Evolutionary conservation across 2,888 invertebrate species (phyloP), one percentile per base, ranked within the genome.

Genomic region (Drosophila fulvimacula): DNA sequence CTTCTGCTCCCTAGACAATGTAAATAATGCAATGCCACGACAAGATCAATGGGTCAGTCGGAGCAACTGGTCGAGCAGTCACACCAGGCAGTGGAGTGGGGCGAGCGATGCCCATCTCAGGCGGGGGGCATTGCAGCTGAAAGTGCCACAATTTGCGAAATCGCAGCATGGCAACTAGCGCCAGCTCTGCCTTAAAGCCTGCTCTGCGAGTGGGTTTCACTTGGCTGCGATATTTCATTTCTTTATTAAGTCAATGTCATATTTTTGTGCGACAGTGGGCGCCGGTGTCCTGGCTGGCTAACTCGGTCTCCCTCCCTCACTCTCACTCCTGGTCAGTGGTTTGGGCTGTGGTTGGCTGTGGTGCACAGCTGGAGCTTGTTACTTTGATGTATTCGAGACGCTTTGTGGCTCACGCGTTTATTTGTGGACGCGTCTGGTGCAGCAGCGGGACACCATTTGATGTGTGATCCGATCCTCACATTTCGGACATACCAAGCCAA

Each of bases 231-330:
- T 90, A 88, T 90, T 91, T 91, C 91, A 91, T 90, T 90, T 88
- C 90, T 91, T 90, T 91, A 91, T 91, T 91, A 91, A 89, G 81
- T 89, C 81, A 87, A 82, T 89, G 79, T 88, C 75, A 83, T 79
- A 88, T 81, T 78, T 82, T 82, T 69, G 79, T 69, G 79, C 66
- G 78, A 69, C 75, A 71, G 78, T 83, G 78, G 86, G 83, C 88
- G 86, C 79, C 81, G 66, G 70, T 71, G 59, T 65, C 76, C 68
- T 77, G 69, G 46, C 24, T 59, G 57, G 13, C 30, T 46, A 24
- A 9, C 27, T 30, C 49, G 3, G 9, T 21, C 49, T 49, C 11
- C 0, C 19, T 21, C 19, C 0, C 34, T 34, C 17, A 17, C 11
- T 5, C 27, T 6, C 17, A 11, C 51, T 38, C 24, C n/a, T 58